Conservation (phyloP, 1,140 invertebrate species). For the Procambarus virginalis region DNA sequence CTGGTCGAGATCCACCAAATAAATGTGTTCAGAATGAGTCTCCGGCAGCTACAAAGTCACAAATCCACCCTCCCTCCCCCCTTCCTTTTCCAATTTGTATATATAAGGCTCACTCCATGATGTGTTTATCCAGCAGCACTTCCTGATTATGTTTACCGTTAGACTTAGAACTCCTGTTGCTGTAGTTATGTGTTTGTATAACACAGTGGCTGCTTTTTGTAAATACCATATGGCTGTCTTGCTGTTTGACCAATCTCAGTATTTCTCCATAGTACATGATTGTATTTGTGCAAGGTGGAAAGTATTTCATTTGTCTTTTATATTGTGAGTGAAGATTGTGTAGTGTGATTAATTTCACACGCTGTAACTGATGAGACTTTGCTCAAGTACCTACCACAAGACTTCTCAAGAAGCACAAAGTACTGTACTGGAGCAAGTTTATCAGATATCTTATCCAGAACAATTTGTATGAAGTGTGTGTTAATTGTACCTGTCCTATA, state of each 20-base stretch:
- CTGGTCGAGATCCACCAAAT: constrained; percentile 58
- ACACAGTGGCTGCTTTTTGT: constrained; percentile 57
- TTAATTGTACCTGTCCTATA: constrained; percentile 47
- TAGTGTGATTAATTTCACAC: constrained; percentile 43
- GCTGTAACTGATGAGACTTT: constrained; percentile 26
- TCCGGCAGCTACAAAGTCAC: constrained; percentile 49
- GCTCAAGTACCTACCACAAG: constrained; percentile 17
- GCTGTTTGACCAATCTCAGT: constrained; percentile 34
- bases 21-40: constrained; percentile 56
- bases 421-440: constrained; percentile 1
- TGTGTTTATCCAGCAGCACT: constrained; percentile 53
- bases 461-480: constrained; percentile 53
- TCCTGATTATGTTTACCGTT: constrained; percentile 44
- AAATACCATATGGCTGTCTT: constrained; percentile 55
- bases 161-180: constrained; percentile 36
- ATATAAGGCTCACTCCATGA: constrained; percentile 49
- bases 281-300: constrained; percentile 54
- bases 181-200: constrained; percentile 36
- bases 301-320: constrained; percentile 40
- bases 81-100: constrained; percentile 16
- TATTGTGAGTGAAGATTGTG: constrained; percentile 33
- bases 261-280: constrained; percentile 30
- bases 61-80: background rate
- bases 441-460: constrained; percentile 20
- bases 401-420: constrained; percentile 12